phyloP scores from a whole-genome alignment of 2,113 vertebrate genomes.

The Rhodinocichla rosea region DNA sequence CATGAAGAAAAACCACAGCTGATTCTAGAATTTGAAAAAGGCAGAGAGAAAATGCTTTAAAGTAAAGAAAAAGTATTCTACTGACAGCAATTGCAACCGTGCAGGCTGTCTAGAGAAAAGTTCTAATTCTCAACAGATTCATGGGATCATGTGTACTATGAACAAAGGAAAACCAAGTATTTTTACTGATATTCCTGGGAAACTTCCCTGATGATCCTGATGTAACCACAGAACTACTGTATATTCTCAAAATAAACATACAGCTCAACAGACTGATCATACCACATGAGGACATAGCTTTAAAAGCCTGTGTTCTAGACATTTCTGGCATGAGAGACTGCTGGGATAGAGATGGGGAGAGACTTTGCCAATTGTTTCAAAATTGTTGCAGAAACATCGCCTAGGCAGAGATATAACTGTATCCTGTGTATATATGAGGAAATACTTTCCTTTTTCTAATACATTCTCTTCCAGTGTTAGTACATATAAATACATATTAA shows the following conservation, averaged over 20 bases:
- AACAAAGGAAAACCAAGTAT: neutral
- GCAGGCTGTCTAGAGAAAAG: neutral
- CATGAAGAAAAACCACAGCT: neutral
- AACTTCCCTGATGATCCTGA: neutral
- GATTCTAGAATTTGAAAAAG: neutral
- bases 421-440: neutral
- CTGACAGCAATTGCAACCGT: neutral
- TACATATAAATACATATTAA: neutral
- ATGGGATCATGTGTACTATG: neutral
- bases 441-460: neutral
- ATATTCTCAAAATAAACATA: neutral
- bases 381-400: neutral
- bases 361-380: neutral
- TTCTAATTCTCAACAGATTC: neutral
- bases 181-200: neutral
- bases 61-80: neutral
- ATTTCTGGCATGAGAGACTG: neutral
- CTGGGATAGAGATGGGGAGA: neutral
- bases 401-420: neutral
- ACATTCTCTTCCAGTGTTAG: neutral
- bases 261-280: neutral
- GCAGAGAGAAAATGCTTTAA: neutral
- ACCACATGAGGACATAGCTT: neutral
- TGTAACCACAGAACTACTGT: neutral
- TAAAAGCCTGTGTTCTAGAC: neutral